These are phyloP conservation scores for Bambusicola thoracicus DNA, from an alignment of 2,113 vertebrate genomes.

Conservation along the genomic window DNA sequence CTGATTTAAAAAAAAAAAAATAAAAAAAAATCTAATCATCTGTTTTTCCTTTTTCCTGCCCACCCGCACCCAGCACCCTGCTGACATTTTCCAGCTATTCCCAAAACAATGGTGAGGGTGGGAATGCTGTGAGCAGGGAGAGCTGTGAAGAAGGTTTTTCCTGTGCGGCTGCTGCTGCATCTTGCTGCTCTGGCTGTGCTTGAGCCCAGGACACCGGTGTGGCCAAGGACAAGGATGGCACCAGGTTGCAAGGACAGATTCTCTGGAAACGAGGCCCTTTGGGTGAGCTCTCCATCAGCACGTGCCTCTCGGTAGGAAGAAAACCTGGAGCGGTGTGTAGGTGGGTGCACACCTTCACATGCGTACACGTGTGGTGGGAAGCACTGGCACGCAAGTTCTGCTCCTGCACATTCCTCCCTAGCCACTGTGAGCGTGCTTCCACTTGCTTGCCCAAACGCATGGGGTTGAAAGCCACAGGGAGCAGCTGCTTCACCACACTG, in stretches of 20 bases:
- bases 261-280: fast-evolving
- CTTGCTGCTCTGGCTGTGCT: background rate
- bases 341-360: fast-evolving
- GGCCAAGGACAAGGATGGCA: background rate
- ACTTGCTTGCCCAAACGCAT: fast-evolving
- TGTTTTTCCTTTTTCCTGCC: slow-evolving; percentile 70
- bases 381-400: background rate
- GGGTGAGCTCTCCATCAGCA: background rate
- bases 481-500: background rate
- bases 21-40: slow-evolving; percentile 67
- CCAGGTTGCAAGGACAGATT: background rate
- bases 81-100: slow-evolving; percentile 67
- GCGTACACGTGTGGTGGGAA: fast-evolving
- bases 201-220: background rate
- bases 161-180: background rate
- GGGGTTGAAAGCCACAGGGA: background rate
- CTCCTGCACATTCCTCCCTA: background rate
- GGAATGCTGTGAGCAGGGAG: slow-evolving; percentile 2
- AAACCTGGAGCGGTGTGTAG: fast-evolving
- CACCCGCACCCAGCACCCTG: slow-evolving; percentile 60
- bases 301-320: fast-evolving
- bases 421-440: background rate
- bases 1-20: slow-evolving; percentile 52
- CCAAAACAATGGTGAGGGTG: slow-evolving; percentile 63
- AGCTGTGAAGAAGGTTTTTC: slow-evolving; percentile 25